phyloP scores from a whole-genome alignment of 2,797 vertebrate species.

The Sebastes nivosus region DNA sequence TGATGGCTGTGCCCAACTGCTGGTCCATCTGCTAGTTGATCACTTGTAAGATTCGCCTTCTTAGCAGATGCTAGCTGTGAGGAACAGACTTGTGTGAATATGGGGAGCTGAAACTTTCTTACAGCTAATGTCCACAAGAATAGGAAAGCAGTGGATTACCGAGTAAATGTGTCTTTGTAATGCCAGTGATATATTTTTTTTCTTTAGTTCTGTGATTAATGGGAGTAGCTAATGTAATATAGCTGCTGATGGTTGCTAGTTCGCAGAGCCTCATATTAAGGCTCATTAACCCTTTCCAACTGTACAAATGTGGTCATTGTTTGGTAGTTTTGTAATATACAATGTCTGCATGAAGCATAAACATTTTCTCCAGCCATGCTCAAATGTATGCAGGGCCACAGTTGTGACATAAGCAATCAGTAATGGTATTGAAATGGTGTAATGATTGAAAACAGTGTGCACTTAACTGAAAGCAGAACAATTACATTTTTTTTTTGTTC shows the following conservation, averaged over 20 bases:
- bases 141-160: not conserved
- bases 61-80: not conserved
- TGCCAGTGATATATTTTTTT: not conserved
- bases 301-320: not conserved
- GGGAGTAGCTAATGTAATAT: not conserved
- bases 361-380: not conserved
- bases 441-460: not conserved
- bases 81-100: not conserved
- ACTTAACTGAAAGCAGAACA: not conserved
- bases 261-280: not conserved
- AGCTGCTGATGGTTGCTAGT: not conserved
- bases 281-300: not conserved
- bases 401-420: not conserved
- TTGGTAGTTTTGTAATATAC: not conserved
- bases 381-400: not conserved
- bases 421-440: not conserved
- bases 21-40: not conserved
- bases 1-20: slow-evolving; percentile 18
- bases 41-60: not conserved
- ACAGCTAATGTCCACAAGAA: not conserved
- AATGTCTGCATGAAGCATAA: not conserved
- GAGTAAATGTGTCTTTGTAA: not conserved
- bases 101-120: not conserved
- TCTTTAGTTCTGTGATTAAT: not conserved
- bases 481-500: not conserved